These are phyloP conservation scores for Drepana arcuata DNA, from an alignment of 1,140 invertebrate genomes.

Conservation along the genomic window DNA sequence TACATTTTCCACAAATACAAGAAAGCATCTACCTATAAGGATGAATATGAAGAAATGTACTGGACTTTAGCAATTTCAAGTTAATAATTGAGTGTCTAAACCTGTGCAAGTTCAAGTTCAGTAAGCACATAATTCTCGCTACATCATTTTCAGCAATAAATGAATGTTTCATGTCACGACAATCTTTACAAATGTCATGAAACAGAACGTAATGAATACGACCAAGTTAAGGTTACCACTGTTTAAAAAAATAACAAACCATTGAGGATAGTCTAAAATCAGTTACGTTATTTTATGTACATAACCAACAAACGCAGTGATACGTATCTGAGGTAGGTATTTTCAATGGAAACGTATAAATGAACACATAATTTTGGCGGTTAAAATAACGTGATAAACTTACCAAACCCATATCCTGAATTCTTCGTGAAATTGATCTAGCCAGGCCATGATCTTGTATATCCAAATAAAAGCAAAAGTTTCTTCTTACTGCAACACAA, in stretches of 20 bases:
- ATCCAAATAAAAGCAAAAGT: conserved; percentile 80
- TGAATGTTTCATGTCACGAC: too few species aligned
- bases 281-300: conserved; percentile 23
- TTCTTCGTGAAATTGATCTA: conserved; percentile 75
- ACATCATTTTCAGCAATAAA: too few species aligned
- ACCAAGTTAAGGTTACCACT: conserved; percentile 27
- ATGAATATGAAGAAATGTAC: too few species aligned
- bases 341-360: conserved; percentile 2
- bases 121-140: too few species aligned
- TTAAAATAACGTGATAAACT: conserved; percentile 52
- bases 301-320: conserved; percentile 31
- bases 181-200: too few species aligned
- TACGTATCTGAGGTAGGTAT: conserved; percentile 27
- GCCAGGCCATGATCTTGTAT: conserved; percentile 76
- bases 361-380: conserved; percentile 32
- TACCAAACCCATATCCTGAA: conserved; percentile 79
- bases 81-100: too few species aligned
- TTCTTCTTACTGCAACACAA: conserved; percentile 55
- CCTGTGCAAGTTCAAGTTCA: too few species aligned
- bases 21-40: too few species aligned
- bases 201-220: conserved; percentile 35
- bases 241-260: conserved; percentile 2
- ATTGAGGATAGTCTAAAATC: conserved; percentile 14
- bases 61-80: too few species aligned
- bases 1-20: too few species aligned